Evolutionary conservation across 2,113 vertebrate species (phyloP), one percentile per base, ranked within the genome.

Genomic region (Nothobranchius kuhntae): DNA sequence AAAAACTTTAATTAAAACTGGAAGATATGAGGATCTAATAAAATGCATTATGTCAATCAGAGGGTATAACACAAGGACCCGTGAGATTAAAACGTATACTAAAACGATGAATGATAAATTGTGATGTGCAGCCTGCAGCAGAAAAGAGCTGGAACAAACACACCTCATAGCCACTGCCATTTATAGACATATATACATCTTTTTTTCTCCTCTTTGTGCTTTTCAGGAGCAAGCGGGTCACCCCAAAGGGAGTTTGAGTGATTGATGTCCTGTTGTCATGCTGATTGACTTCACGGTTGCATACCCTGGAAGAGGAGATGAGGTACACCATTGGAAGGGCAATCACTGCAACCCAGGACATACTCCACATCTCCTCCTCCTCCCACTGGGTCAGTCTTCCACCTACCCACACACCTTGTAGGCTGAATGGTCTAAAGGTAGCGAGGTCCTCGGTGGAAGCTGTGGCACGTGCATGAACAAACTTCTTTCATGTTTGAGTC

Each of bases 201-300:
- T 69, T 55, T 35, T 62, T 53, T 50, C 60, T 55, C 38, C 53
- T 65, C 50, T 76, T 52, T 82, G 65, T 84, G 64, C 71, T 77
- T 82, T 80, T 63, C 58, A 74, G 78, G 75, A 81, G 65, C 76
- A 69, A 67, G 76, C 79, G 75, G 85, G 82, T 80, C 75, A 86
- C 75, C 84, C 78, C 87, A 75, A 85, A 64, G 85, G 85, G 85
- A 91, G 77, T 52, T 58, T 67, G 76, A 76, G 73, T 90, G 91
- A 92, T 89, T 88, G 86, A 92, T 91, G 87, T 84, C 86, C 78
- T 61, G 71, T 73, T 87, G 81, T 86, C 73, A 48, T 81, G 74
- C 80, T 88, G 88, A 90, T 90, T 90, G 86, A 90, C 88, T 90
- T 86, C 86, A 89, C 85, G 86, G 78, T 85, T 87, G 79, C 83